phyloP scores from a whole-genome alignment of 2,113 vertebrate species.

The Excalfactoria chinensis region DNA sequence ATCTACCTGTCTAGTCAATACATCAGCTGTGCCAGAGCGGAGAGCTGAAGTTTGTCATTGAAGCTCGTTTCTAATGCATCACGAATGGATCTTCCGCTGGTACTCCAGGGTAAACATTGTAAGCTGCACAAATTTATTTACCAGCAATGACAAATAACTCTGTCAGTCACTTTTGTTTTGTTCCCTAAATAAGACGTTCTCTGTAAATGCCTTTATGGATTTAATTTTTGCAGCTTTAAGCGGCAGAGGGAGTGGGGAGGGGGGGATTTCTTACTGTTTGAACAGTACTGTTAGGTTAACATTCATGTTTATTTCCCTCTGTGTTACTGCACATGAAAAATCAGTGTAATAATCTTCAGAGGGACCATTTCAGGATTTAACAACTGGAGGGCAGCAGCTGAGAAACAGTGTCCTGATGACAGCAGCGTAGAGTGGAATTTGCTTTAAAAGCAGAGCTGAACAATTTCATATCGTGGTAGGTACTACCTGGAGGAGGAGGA shows the following conservation, averaged over 20 bases:
- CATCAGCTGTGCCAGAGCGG: slow-evolving; percentile 70
- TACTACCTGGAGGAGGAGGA: not conserved
- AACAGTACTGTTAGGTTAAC: not conserved
- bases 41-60: slow-evolving; percentile 70
- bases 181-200: slow-evolving; percentile 45
- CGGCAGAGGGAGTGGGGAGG: too few species aligned
- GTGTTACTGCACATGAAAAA: slow-evolving; percentile 22
- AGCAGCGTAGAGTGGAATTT: not conserved
- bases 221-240: slow-evolving; percentile 42
- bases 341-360: not conserved
- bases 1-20: slow-evolving; percentile 80
- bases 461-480: not conserved
- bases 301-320: not conserved
- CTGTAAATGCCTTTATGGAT: slow-evolving; percentile 43
- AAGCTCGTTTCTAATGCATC: slow-evolving; percentile 65
- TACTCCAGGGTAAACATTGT: slow-evolving; percentile 58
- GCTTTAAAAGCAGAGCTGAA: not conserved
- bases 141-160: slow-evolving; percentile 64
- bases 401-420: not conserved
- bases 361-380: not conserved
- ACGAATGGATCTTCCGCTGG: slow-evolving; percentile 56
- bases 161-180: slow-evolving; percentile 58
- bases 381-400: not conserved
- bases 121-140: slow-evolving; percentile 69
- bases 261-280: not conserved